These are phyloP conservation scores for Halcyon badia DNA, from an alignment of 2,797 vertebrate genomes.

Conservation along the genomic window DNA sequence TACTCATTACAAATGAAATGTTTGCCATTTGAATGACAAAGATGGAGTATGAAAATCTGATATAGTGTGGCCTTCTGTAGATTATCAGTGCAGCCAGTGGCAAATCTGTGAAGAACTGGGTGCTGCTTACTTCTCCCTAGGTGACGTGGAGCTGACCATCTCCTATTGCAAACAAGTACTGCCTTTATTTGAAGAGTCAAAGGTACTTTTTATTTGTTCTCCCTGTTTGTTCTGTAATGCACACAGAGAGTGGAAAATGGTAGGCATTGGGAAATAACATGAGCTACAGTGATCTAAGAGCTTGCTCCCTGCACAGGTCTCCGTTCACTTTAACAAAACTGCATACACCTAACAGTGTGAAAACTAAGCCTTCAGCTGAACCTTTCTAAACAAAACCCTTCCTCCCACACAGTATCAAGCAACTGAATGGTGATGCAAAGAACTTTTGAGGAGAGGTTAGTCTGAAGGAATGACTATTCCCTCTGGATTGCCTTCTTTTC, in stretches of 20 bases:
- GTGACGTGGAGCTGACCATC: slow-evolving; percentile 2
- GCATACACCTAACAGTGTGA: neutral
- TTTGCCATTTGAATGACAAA: neutral
- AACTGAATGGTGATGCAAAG: neutral
- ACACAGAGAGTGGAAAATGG: neutral
- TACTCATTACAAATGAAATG: neutral
- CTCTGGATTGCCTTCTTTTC: neutral
- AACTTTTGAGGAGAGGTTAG: neutral
- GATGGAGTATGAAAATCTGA: neutral
- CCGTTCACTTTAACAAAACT: neutral
- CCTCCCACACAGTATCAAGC: neutral
- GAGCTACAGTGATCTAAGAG: neutral
- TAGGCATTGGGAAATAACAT: neutral
- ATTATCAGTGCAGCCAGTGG: slow-evolving; percentile 13
- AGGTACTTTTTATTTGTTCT: slow-evolving; percentile 70
- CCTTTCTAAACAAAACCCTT: neutral
- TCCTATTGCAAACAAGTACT: slow-evolving; percentile 58
- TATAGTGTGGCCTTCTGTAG: neutral
- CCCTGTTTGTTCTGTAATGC: neutral
- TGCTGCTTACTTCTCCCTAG: neutral
- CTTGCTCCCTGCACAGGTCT: neutral
- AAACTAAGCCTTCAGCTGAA: neutral
- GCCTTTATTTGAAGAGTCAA: slow-evolving; percentile 66
- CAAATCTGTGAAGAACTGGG: neutral
- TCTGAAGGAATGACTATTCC: neutral